Evolutionary conservation across 2,797 vertebrate genomes (phyloP).

Genomic region (Limosa lapponica): DNA sequence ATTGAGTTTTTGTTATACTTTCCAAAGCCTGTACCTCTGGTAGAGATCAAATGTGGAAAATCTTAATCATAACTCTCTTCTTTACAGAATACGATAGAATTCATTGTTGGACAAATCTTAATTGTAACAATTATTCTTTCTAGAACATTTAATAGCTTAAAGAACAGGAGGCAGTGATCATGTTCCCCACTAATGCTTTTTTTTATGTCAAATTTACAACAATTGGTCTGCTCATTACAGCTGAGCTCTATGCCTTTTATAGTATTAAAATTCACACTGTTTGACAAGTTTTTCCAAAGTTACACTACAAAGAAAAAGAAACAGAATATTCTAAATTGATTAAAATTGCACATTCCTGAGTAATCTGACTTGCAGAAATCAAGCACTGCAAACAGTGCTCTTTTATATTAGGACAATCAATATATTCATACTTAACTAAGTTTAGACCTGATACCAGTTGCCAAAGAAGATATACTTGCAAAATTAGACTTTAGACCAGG

Average conservation of each 20-base stretch:
- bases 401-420: neutral
- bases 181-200: neutral
- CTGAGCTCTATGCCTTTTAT: neutral
- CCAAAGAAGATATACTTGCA: neutral
- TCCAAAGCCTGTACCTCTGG: neutral
- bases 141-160: neutral
- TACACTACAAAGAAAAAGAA: neutral
- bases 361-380: neutral
- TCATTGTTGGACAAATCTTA: neutral
- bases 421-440: neutral
- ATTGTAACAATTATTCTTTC: neutral
- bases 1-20: neutral
- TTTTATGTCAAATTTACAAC: neutral
- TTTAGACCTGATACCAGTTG: neutral
- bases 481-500: constrained; percentile 7
- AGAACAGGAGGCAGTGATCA: neutral
- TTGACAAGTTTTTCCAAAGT: neutral
- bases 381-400: neutral
- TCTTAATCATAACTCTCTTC: neutral
- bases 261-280: neutral
- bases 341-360: neutral
- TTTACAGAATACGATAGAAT: neutral
- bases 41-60: neutral
- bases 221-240: neutral
- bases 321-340: neutral